Conservation (phyloP, 2,113 vertebrate genomes). For the Peromyscus polionotus region DNA sequence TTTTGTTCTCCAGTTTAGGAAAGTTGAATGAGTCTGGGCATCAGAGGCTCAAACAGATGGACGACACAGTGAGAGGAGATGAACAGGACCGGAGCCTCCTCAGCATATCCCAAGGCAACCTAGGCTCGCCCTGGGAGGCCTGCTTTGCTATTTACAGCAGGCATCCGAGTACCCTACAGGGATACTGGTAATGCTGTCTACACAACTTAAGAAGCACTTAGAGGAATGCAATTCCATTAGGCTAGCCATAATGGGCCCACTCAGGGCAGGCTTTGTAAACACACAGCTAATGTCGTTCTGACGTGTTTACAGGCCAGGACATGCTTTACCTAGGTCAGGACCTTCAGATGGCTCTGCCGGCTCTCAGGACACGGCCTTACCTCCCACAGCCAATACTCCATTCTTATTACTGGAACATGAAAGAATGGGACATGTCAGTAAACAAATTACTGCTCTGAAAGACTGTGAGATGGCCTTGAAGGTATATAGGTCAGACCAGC, state of each 20-base stretch:
- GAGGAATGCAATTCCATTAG: slow-evolving; percentile 71
- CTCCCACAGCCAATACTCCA: slow-evolving; percentile 9
- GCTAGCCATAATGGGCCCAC: slow-evolving; percentile 57
- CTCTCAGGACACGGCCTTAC: slow-evolving; percentile 57
- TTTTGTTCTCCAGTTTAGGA: slow-evolving; percentile 53
- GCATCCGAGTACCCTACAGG: slow-evolving; percentile 70
- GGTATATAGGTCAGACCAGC: slow-evolving; percentile 51
- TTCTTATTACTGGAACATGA: neutral
- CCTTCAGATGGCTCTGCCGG: slow-evolving; percentile 42
- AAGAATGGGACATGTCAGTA: slow-evolving; percentile 40
- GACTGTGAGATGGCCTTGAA: slow-evolving; percentile 52
- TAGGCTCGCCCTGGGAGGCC: neutral
- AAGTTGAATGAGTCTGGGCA: neutral
- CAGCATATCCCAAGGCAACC: neutral
- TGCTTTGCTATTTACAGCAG: slow-evolving; percentile 43
- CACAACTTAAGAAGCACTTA: slow-evolving; percentile 75
- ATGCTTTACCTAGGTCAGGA: slow-evolving; percentile 19
- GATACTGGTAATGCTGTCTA: slow-evolving; percentile 59
- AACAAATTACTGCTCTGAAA: slow-evolving; percentile 68
- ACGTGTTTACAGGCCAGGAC: slow-evolving; percentile 55
- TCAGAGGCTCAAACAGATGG: neutral
- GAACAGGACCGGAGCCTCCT: neutral
- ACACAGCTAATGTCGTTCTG: slow-evolving; percentile 60
- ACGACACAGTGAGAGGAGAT: neutral
- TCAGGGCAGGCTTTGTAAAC: slow-evolving; percentile 69